Evolutionary conservation across 2,797 vertebrate species (phyloP), one percentile per base, ranked within the genome.

Genomic region (Erithacus rubecula): DNA sequence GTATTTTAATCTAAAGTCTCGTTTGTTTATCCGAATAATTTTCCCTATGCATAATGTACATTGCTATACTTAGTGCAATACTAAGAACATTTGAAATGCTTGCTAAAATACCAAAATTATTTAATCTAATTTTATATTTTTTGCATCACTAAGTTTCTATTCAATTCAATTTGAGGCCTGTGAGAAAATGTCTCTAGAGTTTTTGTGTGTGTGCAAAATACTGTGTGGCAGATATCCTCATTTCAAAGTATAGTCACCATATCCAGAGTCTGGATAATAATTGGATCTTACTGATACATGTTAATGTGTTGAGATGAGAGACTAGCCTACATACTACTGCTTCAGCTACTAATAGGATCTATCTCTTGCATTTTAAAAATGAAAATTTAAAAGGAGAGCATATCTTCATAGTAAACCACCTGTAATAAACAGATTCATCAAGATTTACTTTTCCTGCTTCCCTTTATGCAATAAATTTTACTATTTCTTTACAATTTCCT

Each of bases 41-140:
- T 63, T 70, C 71, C 94, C 78, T 78, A 59, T 93, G 77, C 51
- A 89, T 91, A 71, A 84, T 89, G 29, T 92, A 62, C 15, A 41
- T 91, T 93, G 91, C 71, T 92, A 68, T 15, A 79, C 63, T 51
- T 92, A 80, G 7, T 62, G 67, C 84, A 43, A 83, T 41, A 83
- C 41, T 68, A 90, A 91, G 58, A 82, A 39, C 22, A 29, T 60
- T 70, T 49, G 85, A 43, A 17, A 70, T 24, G 7, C 12, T 63
- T 82, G 15, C 12, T 77, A 60, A 89, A 82, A 89, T 37, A 26
- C 17, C n/a, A 11, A 74, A 77, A 53, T 63, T 1, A 39, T 89
- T 91, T 87, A 58, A 80, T 85, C 18, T 53, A 41, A 18, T 83
- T 87, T 84, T 65, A 37, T 15, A 32, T 21, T 46, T 7, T 68